Base-by-base conservation (phyloP, 2,888 invertebrate species). In the Sinotaia quadrata region DNA sequence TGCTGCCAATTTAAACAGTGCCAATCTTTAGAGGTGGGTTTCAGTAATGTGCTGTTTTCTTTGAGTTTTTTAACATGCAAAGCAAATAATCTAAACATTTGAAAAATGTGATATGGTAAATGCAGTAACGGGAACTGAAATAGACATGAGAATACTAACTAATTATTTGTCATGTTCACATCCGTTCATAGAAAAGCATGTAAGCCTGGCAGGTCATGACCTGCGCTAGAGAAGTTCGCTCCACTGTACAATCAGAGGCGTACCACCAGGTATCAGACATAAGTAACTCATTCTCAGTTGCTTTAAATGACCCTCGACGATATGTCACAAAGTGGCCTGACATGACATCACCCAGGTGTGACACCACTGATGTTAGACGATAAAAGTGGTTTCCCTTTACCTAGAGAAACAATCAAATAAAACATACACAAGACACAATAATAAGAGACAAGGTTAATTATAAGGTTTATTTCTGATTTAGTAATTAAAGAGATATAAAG, bases 311-410 rank as follows among this genome's bases (percentile, higher is more conserved):
- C 87, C 89, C 86, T 37, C 95, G 91, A 71, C 97, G 91, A 88
- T 96, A 97, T 56, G 97, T 96, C 72, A 97, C 93, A 90, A 97
- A 98, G 91, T 98, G 98, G 1, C 98, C 98, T 57, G 94, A 93
- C 85, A 94, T 92, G 12, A 94, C 94, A 58, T 94, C 94, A 2
- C 97, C 97, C 75, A 94, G 92, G 90, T 97, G 97, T 74, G 95
- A 95, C 57, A 97, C 93, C 8, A 96, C 96, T 2, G 95, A 94
- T 70, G 92, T 90, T 74, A 98, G 91, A 73, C 92, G 92, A 90
- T 95, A 97, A 49, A 91, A 89, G 79, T 92, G 91, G 21, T 27
- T 24, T 29, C 57, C 57, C 3, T 18, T 10, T 24, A 10, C 24
- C 61, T 61, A 27, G 21, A 37, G 34, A 7, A 29, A 15, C n/a